A percentile compares a stretch with the other conserved stretches of the same genome.
phyloP scores from a whole-genome alignment of 2,888 invertebrate species.

The Morinoia aosen region DNA sequence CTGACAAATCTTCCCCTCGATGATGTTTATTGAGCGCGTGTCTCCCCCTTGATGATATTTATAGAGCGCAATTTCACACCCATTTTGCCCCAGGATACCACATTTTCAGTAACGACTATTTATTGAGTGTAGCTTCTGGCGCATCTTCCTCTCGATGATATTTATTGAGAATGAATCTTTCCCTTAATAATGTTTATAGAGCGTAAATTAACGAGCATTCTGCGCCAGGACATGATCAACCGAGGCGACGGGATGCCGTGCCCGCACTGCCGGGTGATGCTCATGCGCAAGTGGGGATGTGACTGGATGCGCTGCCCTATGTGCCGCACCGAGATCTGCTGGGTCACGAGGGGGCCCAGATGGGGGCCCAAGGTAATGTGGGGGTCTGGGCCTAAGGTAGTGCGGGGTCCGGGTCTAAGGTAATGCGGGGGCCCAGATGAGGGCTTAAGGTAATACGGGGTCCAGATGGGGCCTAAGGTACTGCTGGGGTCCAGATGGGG shows the following conservation, averaged over 20 bases:
- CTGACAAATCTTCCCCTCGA: no score
- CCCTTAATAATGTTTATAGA: no score
- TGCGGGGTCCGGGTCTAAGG: constrained; percentile 78
- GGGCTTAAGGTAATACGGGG: constrained; percentile 41
- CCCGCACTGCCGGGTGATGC: constrained; percentile 81
- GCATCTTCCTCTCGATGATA: no score
- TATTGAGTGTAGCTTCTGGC: no score
- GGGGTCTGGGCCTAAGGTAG: constrained; percentile 55
- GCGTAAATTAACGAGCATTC: no score
- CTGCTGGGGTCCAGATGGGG: constrained; percentile 61
- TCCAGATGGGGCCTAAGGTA: constrained; percentile 78
- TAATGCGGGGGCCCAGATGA: constrained; percentile 70
- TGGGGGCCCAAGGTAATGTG: constrained; percentile 77
- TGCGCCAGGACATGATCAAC: constrained; percentile 79
- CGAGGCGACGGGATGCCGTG: constrained; percentile 89
- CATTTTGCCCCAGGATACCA: no score
- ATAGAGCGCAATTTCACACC: no score
- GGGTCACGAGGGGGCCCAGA: constrained; percentile 86
- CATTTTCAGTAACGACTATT: no score
- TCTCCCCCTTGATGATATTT: no score
- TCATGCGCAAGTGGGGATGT: constrained; percentile 86
- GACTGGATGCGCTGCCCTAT: constrained; percentile 93
- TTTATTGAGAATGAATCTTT: no score
- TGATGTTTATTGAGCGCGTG: no score
- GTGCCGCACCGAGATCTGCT: constrained; percentile 94